Percentiles rank a stretch among this genome's conserved stretches.
Evolutionary conservation across 2,888 invertebrate genomes (phyloP).

Genomic region (Alsophila aescularia): DNA sequence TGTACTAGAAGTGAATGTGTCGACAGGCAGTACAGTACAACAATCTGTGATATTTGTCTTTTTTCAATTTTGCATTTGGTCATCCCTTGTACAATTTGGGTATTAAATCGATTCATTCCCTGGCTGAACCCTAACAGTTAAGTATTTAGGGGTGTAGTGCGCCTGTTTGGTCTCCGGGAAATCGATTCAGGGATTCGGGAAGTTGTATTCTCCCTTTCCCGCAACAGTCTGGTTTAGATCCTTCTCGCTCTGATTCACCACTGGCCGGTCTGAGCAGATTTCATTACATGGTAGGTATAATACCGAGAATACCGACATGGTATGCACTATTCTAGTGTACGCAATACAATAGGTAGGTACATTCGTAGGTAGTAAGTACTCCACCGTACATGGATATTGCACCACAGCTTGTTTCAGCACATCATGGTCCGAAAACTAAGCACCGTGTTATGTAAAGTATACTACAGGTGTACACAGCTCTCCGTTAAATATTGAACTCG

Average conservation of each 20-base stretch:
- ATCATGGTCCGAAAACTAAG: constrained; percentile 1
- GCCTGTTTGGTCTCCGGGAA: constrained; percentile 58
- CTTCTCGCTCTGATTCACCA: constrained; percentile 53
- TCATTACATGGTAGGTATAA: constrained; percentile 47
- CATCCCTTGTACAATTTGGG: constrained; percentile 31
- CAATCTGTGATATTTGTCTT: constrained; percentile 8
- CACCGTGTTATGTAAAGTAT: neutral
- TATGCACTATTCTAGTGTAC: too few species aligned
- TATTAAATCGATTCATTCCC: constrained; percentile 45
- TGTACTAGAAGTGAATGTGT: neutral
- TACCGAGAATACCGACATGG: too few species aligned
- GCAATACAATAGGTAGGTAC: neutral
- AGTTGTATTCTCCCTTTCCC: constrained; percentile 59
- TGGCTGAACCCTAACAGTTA: constrained; percentile 57
- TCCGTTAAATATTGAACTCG: constrained; percentile 12
- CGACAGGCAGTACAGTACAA: neutral
- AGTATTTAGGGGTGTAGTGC: constrained; percentile 62
- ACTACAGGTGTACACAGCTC: constrained; percentile 3
- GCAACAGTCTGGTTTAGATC: constrained; percentile 38
- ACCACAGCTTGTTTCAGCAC: constrained; percentile 5
- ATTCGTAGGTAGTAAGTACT: too few species aligned
- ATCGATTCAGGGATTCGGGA: constrained; percentile 78
- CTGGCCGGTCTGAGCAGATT: constrained; percentile 66
- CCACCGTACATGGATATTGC: constrained; percentile 11
- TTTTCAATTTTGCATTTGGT: too few species aligned